Evolutionary conservation across 2,888 invertebrate genomes (phyloP), one percentile per base, ranked within the genome.

Genomic region (Trichopoda pennipes): DNA sequence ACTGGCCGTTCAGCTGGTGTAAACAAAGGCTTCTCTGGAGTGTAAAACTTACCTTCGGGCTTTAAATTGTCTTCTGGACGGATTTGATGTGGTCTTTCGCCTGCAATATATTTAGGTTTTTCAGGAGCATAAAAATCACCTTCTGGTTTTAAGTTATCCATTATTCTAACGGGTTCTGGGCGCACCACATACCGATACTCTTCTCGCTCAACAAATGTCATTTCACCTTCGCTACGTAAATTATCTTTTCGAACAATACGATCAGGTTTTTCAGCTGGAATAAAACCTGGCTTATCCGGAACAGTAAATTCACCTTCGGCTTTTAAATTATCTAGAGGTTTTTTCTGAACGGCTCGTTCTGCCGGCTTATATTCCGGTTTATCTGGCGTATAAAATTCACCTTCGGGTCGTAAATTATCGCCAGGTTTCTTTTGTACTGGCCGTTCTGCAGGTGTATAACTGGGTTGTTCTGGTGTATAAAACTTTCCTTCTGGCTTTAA

Each of bases 241-340:
- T 93, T 93, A 84, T 93, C 93, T n/a, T 86, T 85, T 0, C 91
- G 92, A 78, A 88, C 91, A 0, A 88, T 91, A 32, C 90, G 89
- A 28, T 90, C 86, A 0, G 92, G 90, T 70, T 92, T 87, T 84
- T 93, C 93, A n/a, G 91, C 93, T 1, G 93, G 92, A 1, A 86
- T 85, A 88, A 90, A 92, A 64, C 87, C 85, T 0, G 87, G 86
- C 81, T 90, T 90, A 21, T 91, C 91, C 0, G 92, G 93, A 81
- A 87, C 28, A 84, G 86, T 44, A 86, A 92, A 79, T 2, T 92
- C 91, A 0, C 93, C 93, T 85, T 93, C 93, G 2, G 92, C 92
- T 10, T 85, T 49, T 0, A 95, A 90, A 88, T 94, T 94, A 85
- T 94, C 94, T 86, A 92, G 92, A 60, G 93, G 94, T 86, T 90